Base-by-base conservation (phyloP, 2,888 invertebrate genomes). In the Incurvaria masculella region DNA sequence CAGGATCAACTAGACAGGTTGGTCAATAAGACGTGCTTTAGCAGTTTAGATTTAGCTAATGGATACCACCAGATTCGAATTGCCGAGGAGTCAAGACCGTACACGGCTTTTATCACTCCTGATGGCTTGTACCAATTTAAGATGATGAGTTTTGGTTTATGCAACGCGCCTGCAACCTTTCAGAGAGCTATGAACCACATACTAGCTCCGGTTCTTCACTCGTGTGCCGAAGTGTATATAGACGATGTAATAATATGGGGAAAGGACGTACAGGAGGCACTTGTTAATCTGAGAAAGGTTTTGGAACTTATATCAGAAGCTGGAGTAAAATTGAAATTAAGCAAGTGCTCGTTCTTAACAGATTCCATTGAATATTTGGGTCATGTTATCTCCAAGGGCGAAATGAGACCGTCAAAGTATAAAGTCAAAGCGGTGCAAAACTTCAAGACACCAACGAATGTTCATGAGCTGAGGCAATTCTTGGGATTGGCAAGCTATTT, bases 51-150 rank as follows among this genome's bases (percentile, higher is more conserved):
- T 20, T 11, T 55, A 6, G 49, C 48, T 0, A 49, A 47, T 33
- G 53, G 51, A 10, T 52, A 53, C 38, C 55, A 55, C 11, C 52
- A 52, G 17, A 55, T 55, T 3, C 39, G 18, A 17, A 50, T 53
- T 21, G 44, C 40, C 1, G 44, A 47, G 17, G 8, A 27, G 1
- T 45, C 46, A 10, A 19, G 44, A 19, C 46, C 40, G 20, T 20
- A 27, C 16, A 52, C 51, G 8, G 50, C 23, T 0, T 50, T 52
- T 42, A 48, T 52, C 2, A 52, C 53, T 10, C 53, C 53, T 2
- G 51, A 50, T 45, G 50, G 50, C 6, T 51, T 49, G 33, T 53
- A 47, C 44, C 53, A 51, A 18, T 53, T 51, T 21, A 21, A 27
- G 17, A 46, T 48, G 48, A 50, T 53, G 49, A 51, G 53, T 42